phyloP scores from a whole-genome alignment of 2,888 invertebrate species.

The Ramazzottius varieornatus region DNA sequence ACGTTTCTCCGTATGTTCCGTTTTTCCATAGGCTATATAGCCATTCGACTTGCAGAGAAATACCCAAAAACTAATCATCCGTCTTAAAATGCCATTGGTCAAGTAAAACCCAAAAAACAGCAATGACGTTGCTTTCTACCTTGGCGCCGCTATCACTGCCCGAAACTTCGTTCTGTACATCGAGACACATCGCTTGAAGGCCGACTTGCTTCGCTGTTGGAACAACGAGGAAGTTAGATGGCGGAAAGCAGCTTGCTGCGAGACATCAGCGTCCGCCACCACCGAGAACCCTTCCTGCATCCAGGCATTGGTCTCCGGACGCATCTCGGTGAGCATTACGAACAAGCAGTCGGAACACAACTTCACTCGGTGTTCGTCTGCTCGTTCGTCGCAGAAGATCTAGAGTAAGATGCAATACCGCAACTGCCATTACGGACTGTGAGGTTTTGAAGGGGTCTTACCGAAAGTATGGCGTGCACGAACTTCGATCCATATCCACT shows the following conservation, averaged over 20 bases:
- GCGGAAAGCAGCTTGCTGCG: not conserved
- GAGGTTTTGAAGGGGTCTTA: too few species aligned
- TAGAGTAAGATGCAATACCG: too few species aligned
- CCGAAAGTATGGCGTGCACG: not conserved
- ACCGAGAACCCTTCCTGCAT: not conserved
- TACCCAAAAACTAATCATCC: too few species aligned
- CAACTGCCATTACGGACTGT: too few species aligned
- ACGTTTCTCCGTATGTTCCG: too few species aligned
- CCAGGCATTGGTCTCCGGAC: not conserved
- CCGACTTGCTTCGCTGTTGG: not conserved
- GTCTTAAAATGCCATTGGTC: too few species aligned
- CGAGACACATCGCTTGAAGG: not conserved
- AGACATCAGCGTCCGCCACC: not conserved
- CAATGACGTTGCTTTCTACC: too few species aligned
- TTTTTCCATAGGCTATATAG: too few species aligned
- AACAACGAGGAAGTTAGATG: not conserved
- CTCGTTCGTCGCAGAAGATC: not conserved
- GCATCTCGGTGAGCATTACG: not conserved
- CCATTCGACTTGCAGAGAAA: too few species aligned
- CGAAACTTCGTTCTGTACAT: not conserved
- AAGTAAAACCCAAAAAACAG: too few species aligned
- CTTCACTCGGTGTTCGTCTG: not conserved
- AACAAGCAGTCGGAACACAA: not conserved
- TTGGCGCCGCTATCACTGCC: too few species aligned
- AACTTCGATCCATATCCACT: not conserved